Conservation (phyloP, 2,797 vertebrate genomes). For the Rhodeus uyekii region DNA sequence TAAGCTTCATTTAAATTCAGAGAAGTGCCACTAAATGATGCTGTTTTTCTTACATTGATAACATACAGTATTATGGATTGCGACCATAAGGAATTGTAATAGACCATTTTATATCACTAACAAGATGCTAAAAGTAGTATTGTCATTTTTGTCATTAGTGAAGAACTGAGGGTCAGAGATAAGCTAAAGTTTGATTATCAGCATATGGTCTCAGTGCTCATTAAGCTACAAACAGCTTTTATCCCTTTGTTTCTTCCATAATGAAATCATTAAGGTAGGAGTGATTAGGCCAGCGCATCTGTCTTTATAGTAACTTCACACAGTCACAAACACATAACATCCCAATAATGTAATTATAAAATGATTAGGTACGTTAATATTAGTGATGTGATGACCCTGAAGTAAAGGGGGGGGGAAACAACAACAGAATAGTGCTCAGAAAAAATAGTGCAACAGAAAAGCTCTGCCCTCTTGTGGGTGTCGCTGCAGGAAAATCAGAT, state of each 20-base stretch:
- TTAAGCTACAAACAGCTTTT: constrained; percentile 19
- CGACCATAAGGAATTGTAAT: background rate
- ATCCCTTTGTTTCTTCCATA: constrained; percentile 1
- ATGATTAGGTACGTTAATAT: background rate
- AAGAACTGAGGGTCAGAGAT: background rate
- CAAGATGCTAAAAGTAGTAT: background rate
- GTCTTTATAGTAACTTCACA: constrained; percentile 21
- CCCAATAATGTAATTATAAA: constrained; percentile 12
- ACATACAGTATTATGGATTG: background rate
- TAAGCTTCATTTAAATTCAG: background rate
- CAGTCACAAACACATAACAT: background rate
- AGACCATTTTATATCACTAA: background rate
- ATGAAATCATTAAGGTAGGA: constrained; percentile 15
- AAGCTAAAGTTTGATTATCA: background rate
- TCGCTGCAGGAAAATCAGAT: background rate
- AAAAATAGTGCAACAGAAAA: too few relatives aligned
- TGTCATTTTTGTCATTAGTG: background rate
- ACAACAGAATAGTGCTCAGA: background rate
- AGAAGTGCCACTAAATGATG: background rate
- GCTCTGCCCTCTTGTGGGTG: constrained; percentile 57
- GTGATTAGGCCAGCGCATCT: constrained; percentile 24
- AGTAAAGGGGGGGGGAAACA: background rate
- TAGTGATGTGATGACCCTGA: constrained; percentile 24
- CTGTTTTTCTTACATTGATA: background rate
- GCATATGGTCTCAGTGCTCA: constrained; percentile 15